Evolutionary conservation across 2,888 invertebrate species (phyloP).

Genomic region (Odiellus spinosus): DNA sequence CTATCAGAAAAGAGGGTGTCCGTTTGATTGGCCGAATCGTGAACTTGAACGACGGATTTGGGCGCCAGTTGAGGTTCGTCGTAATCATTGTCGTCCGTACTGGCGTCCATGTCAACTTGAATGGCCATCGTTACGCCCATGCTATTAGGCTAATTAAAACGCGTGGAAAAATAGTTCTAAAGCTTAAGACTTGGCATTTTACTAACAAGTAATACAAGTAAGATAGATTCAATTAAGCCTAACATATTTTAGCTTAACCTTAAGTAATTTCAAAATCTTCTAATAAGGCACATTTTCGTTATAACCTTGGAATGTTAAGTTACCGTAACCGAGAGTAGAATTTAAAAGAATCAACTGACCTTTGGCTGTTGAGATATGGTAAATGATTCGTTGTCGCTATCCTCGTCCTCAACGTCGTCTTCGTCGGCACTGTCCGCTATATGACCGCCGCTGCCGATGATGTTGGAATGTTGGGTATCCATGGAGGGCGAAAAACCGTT

Average conservation of each 20-base stretch:
- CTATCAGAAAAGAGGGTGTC: constrained; percentile 11
- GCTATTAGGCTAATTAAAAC: constrained; percentile 5
- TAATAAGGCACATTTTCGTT: no score
- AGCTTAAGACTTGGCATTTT: no score
- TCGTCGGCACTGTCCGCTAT: constrained; percentile 2
- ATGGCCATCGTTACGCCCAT: constrained; percentile 43
- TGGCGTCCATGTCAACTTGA: constrained; percentile 17
- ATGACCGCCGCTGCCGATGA: constrained; percentile 8
- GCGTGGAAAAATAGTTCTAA: no score
- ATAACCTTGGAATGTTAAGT: neutral
- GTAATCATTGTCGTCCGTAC: constrained; percentile 13
- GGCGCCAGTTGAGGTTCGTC: constrained; percentile 4
- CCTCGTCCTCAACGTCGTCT: constrained; percentile 11
- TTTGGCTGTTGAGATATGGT: constrained; percentile 1
- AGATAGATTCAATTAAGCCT: no score
- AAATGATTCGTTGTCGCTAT: constrained; percentile 6
- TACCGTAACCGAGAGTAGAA: no score
- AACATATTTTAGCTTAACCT: no score
- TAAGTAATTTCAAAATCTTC: no score
- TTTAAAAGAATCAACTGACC: no score
- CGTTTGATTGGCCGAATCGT: constrained; percentile 16
- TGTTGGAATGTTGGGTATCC: neutral
- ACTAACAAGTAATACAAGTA: no score
- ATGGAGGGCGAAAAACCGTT: constrained; percentile 11
- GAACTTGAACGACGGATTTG: constrained; percentile 10